A percentile compares a stretch with the other conserved stretches of the same genome.
Conservation (phyloP, 2,888 invertebrate genomes). For the Noctua fimbriata region DNA sequence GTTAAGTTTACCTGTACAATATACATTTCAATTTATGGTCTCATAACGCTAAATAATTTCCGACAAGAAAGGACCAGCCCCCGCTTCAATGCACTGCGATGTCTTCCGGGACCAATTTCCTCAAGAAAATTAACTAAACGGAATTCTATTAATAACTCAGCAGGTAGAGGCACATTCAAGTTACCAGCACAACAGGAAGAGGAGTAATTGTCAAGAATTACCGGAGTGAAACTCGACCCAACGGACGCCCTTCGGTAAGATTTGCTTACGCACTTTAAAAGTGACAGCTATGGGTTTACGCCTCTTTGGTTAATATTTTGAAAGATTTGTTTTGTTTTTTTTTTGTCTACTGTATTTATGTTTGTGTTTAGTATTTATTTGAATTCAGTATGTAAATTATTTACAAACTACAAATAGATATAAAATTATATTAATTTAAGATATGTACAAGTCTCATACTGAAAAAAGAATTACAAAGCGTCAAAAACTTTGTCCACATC, state of each 20-base stretch:
- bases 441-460: too few relatives aligned
- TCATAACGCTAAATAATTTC: neutral
- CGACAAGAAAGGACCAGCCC: neutral
- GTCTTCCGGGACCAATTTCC: constrained; percentile 39
- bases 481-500: too few relatives aligned
- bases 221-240: constrained; percentile 34
- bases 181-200: constrained; percentile 37
- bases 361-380: neutral
- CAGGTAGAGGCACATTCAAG: constrained; percentile 28
- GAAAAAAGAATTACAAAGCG: too few relatives aligned
- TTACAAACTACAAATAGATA: too few relatives aligned
- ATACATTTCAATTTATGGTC: neutral
- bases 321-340: constrained; percentile 4
- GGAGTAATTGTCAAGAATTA: constrained; percentile 51
- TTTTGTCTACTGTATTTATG: neutral
- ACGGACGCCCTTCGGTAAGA: constrained; percentile 14
- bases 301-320: constrained; percentile 11
- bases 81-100: constrained; percentile 6
- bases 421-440: too few relatives aligned
- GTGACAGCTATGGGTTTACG: constrained; percentile 28
- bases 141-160: constrained; percentile 45
- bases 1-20: neutral
- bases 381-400: too few relatives aligned
- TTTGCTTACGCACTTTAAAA: constrained; percentile 37
- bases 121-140: constrained; percentile 36